Percentiles rank a stretch among this genome's conserved stretches.
These are phyloP conservation scores for Oreochromis mossambicus DNA, from an alignment of 2,797 vertebrate species.

Conservation along the genomic window DNA sequence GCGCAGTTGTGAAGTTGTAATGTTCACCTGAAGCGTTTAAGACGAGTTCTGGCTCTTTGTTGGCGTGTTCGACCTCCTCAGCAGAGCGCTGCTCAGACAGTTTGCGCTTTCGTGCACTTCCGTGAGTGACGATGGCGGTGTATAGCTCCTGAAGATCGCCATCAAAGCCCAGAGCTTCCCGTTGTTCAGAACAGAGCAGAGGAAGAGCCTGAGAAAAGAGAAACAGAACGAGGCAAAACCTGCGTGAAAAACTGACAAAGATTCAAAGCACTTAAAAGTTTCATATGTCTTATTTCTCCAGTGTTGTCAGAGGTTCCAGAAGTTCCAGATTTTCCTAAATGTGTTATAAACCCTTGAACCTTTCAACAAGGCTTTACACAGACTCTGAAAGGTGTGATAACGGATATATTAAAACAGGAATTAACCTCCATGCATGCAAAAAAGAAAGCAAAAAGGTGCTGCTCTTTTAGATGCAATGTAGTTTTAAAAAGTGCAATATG, in stretches of 20 bases:
- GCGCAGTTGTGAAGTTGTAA: background rate
- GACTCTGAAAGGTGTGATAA: background rate
- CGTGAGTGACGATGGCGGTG: slow-evolving; percentile 13
- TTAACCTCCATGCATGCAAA: background rate
- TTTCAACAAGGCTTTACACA: background rate
- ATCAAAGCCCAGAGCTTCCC: slow-evolving; percentile 24
- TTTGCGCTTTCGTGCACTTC: slow-evolving; percentile 51
- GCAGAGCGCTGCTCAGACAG: background rate
- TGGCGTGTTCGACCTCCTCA: background rate
- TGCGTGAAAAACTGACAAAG: background rate
- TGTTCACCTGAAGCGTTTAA: slow-evolving; percentile 8
- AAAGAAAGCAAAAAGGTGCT: background rate
- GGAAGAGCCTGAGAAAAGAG: slow-evolving; percentile 50
- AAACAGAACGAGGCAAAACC: background rate
- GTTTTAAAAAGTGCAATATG: background rate
- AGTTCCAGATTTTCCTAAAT: background rate
- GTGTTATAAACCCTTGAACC: background rate
- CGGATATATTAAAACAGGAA: background rate
- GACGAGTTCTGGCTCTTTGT: background rate
- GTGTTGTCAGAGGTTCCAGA: background rate
- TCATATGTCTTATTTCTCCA: background rate
- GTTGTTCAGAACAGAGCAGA: slow-evolving; percentile 1
- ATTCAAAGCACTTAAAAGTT: background rate
- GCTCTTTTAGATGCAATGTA: background rate
- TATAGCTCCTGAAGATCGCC: slow-evolving; percentile 62